phyloP scores from a whole-genome alignment of 1,140 invertebrate species.

The Hypothenemus hampei region DNA sequence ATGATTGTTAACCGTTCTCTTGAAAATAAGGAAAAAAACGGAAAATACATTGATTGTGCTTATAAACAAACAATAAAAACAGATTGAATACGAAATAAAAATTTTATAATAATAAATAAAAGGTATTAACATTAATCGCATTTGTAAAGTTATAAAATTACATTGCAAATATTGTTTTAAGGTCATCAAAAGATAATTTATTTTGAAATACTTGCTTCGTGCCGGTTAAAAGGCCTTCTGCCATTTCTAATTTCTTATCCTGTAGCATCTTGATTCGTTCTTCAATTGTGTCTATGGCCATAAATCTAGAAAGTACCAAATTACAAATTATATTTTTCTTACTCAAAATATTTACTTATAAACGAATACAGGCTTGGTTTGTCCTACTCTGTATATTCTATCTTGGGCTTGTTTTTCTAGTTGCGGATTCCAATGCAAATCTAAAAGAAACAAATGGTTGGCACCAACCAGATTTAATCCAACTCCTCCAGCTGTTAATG shows the following conservation, averaged over 20 bases:
- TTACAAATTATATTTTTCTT: neutral
- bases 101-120: no score
- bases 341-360: slow-evolving; percentile 62
- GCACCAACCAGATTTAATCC: slow-evolving; percentile 86
- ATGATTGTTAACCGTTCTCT: no score
- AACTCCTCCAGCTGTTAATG: slow-evolving; percentile 84
- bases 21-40: no score
- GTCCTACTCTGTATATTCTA: slow-evolving; percentile 85
- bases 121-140: no score
- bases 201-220: slow-evolving; percentile 51
- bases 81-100: no score
- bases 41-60: no score
- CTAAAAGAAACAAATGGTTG: slow-evolving; percentile 84
- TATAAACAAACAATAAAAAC: no score
- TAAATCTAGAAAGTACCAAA: slow-evolving; percentile 56
- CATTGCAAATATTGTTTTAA: slow-evolving; percentile 76
- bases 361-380: slow-evolving; percentile 72
- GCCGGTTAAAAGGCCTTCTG: slow-evolving; percentile 70
- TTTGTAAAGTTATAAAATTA: no score
- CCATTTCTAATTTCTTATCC: slow-evolving; percentile 71
- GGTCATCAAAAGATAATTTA: slow-evolving; percentile 70
- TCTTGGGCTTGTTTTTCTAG: slow-evolving; percentile 89
- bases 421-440: slow-evolving; percentile 95
- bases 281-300: slow-evolving; percentile 80
- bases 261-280: slow-evolving; percentile 76